Conservation (phyloP, 2,113 vertebrate genomes). For the Corythoichthys haematopterus region DNA sequence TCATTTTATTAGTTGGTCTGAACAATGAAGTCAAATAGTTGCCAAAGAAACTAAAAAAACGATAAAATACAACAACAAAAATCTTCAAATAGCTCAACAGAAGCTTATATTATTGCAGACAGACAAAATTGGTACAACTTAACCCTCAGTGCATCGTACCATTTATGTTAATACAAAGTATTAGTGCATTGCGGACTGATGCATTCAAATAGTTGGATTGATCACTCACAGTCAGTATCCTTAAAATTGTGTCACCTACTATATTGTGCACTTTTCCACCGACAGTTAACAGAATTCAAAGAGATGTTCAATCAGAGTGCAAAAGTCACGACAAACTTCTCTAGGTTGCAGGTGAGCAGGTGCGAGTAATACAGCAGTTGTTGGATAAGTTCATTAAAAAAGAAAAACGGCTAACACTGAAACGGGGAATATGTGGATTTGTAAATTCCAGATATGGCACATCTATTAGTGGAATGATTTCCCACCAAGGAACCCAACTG, state of each 20-base stretch:
- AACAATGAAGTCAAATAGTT: neutral
- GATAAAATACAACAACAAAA: neutral
- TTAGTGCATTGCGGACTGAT: constrained; percentile 39
- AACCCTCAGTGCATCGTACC: constrained; percentile 12
- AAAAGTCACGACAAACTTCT: constrained; percentile 14
- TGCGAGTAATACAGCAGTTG: constrained; percentile 3
- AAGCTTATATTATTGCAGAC: neutral
- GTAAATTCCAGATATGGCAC: constrained; percentile 16
- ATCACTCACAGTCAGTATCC: constrained; percentile 33
- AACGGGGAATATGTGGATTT: neutral
- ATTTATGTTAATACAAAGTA: constrained; percentile 35
- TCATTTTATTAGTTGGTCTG: neutral
- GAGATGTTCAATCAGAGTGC: neutral
- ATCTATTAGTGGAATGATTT: constrained; percentile 2
- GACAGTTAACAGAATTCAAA: constrained; percentile 22
- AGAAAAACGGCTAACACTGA: neutral
- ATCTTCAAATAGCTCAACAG: neutral
- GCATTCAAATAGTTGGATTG: constrained; percentile 40
- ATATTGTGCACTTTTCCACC: constrained; percentile 9
- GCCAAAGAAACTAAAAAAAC: neutral
- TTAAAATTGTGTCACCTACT: constrained; percentile 17
- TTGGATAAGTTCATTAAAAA: constrained; percentile 8
- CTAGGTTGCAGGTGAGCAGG: constrained; percentile 11
- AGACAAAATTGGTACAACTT: constrained; percentile 8
- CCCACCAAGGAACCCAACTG: neutral